phyloP scores from a whole-genome alignment of 2,888 invertebrate species.

The Chrysolina americana region DNA sequence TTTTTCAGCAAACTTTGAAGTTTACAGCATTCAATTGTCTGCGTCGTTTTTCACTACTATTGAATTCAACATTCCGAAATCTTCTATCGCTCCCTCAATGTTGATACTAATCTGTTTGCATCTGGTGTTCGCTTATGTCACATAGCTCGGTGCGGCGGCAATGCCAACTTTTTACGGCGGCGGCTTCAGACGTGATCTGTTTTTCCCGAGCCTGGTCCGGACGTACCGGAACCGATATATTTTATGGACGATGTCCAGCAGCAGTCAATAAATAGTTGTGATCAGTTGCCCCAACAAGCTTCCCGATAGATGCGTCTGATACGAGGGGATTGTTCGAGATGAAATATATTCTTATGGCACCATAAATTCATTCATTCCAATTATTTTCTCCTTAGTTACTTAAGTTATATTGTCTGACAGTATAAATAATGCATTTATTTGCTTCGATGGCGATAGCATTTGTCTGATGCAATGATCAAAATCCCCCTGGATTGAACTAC shows the following conservation, averaged over 20 bases:
- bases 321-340: slow-evolving; percentile 29
- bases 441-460: not conserved
- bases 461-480: no score
- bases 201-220: slow-evolving; percentile 56
- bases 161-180: slow-evolving; percentile 67
- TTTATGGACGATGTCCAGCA: slow-evolving; percentile 70
- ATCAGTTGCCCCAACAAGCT: slow-evolving; percentile 51
- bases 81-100: not conserved
- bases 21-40: no score
- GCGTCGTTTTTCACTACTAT: no score
- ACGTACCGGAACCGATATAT: slow-evolving; percentile 69
- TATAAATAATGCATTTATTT: slow-evolving; percentile 6
- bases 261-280: slow-evolving; percentile 70
- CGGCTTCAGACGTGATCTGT: slow-evolving; percentile 54
- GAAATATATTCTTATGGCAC: slow-evolving; percentile 23
- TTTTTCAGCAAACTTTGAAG: no score
- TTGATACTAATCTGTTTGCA: slow-evolving; percentile 64
- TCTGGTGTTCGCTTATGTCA: slow-evolving; percentile 68
- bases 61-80: not conserved
- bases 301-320: slow-evolving; percentile 33
- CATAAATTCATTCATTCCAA: slow-evolving; percentile 21
- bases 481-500: no score
- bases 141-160: slow-evolving; percentile 55
- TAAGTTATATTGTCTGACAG: not conserved
- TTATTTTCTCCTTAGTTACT: slow-evolving; percentile 3